Percentiles rank a stretch among this genome's conserved stretches.
Evolutionary conservation across 2,888 invertebrate species (phyloP).

Genomic region (Dermolepida albohirtum): DNA sequence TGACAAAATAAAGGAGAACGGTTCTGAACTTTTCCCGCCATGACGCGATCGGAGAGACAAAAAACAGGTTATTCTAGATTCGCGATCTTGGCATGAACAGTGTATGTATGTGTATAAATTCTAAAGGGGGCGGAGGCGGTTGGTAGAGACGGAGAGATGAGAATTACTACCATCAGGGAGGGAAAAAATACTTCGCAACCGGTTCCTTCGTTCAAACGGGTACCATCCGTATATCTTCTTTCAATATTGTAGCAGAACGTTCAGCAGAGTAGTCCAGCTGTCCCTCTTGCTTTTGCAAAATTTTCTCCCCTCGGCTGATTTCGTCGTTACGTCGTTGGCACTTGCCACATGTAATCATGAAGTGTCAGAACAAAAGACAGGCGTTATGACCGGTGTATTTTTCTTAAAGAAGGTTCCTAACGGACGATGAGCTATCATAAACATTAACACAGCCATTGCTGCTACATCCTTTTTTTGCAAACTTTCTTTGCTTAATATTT

Average conservation of each 20-base stretch:
- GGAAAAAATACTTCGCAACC: constrained; percentile 27
- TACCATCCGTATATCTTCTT: constrained; percentile 37
- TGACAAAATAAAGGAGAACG: constrained; percentile 40
- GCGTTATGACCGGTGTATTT: constrained; percentile 51
- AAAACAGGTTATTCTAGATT: constrained; percentile 64
- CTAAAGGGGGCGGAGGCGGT: constrained; percentile 64
- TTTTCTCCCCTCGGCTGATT: constrained; percentile 48
- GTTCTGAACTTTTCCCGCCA: constrained; percentile 52
- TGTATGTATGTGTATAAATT: constrained; percentile 17
- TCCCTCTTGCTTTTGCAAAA: constrained; percentile 54
- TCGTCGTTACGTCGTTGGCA: constrained; percentile 53
- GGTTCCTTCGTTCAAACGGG: constrained; percentile 38
- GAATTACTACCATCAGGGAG: constrained; percentile 31
- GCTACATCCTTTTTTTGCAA: background rate
- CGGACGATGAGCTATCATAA: constrained; percentile 46
- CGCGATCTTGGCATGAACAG: constrained; percentile 54
- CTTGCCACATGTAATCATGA: constrained; percentile 62
- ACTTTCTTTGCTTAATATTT: background rate
- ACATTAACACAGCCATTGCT: background rate
- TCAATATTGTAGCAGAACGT: constrained; percentile 4
- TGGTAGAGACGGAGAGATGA: constrained; percentile 53
- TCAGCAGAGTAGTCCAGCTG: constrained; percentile 50
- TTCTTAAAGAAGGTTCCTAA: constrained; percentile 49
- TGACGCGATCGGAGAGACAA: constrained; percentile 41
- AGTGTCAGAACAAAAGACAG: constrained; percentile 57